phyloP scores from a whole-genome alignment of 2,113 vertebrate species.

The Sinocyclocheilus maitianheensis region DNA sequence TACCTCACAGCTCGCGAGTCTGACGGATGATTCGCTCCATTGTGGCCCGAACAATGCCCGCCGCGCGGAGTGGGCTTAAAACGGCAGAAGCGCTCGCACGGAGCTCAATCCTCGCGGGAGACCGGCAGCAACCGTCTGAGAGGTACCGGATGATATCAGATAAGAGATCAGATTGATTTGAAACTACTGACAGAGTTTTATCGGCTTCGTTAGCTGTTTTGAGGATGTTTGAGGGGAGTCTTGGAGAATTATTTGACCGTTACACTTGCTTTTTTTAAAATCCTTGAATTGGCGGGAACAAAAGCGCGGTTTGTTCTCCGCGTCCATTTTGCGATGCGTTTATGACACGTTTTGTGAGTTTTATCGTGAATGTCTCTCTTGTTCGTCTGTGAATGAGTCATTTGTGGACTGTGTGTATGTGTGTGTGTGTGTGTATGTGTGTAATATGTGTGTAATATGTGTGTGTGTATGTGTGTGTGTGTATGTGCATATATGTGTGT shows the following conservation, averaged over 20 bases:
- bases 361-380: constrained; percentile 40
- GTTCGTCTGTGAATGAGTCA: constrained; percentile 33
- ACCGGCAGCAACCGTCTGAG: constrained; percentile 45
- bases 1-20: constrained; percentile 56
- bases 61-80: constrained; percentile 62
- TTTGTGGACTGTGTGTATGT: neutral
- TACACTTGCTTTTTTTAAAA: neutral
- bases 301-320: constrained; percentile 26
- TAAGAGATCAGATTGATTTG: neutral
- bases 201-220: neutral
- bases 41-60: constrained; percentile 53
- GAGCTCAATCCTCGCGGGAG: constrained; percentile 60
- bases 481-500: no score
- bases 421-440: no score
- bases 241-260: neutral
- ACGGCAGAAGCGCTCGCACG: constrained; percentile 53
- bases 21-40: constrained; percentile 53
- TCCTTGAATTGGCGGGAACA: neutral
- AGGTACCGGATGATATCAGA: constrained; percentile 54
- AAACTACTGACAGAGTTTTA: neutral
- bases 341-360: neutral
- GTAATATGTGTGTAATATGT: no score
- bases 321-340: neutral
- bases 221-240: neutral
- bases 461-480: no score